phyloP scores from a whole-genome alignment of 2,797 vertebrate genomes.

The Bradypodion ventrale region DNA sequence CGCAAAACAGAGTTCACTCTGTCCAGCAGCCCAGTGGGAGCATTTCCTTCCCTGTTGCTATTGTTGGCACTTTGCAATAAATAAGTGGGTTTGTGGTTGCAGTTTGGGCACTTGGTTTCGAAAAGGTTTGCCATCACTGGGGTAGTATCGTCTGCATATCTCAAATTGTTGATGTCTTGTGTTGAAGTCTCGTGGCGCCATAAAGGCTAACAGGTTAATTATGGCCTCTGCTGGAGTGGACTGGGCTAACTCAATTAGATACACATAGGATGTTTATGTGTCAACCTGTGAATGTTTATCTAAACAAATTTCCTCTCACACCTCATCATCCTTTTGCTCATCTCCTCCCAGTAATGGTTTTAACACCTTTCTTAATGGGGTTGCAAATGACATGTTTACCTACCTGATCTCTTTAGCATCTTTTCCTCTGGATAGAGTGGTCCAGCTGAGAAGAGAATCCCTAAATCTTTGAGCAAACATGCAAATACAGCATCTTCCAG shows the following conservation, averaged over 20 bases:
- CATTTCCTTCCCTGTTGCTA: no score
- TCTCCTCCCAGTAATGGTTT: conserved; percentile 32
- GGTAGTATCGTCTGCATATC: no score
- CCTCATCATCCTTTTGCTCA: not conserved
- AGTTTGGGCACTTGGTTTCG: no score
- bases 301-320: not conserved
- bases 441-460: conserved; percentile 6
- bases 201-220: not conserved
- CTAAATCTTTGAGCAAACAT: conserved; percentile 19
- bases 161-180: no score
- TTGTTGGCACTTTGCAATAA: no score
- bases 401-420: conserved; percentile 34
- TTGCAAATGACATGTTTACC: conserved; percentile 40
- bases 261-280: not conserved
- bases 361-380: conserved; percentile 33
- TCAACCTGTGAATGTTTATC: conserved; percentile 10
- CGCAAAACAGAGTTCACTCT: no score
- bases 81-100: no score
- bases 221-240: not conserved
- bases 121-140: no score
- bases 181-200: not conserved
- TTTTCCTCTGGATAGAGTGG: conserved; percentile 23
- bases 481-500: not conserved
- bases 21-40: no score
- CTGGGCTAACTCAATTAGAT: not conserved